Evolutionary conservation across 2,113 vertebrate species (phyloP).

Genomic region (Chelonoidis abingdonii): DNA sequence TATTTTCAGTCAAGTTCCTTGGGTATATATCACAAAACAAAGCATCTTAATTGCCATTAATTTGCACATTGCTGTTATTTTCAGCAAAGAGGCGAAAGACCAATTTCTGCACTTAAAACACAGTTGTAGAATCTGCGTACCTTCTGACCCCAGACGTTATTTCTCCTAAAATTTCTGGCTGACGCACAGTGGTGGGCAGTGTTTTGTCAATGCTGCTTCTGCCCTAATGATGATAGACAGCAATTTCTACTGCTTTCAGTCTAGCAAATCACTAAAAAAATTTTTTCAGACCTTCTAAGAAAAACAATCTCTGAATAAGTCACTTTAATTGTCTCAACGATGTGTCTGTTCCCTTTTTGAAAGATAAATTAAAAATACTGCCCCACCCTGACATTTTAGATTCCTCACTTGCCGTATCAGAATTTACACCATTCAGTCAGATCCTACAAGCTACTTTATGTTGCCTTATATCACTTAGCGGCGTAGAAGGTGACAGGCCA

Average conservation of each 20-base stretch:
- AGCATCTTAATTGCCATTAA: neutral
- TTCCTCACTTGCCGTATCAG: neutral
- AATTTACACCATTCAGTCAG: neutral
- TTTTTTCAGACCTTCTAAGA: neutral
- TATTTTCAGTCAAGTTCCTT: neutral
- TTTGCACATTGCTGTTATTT: neutral
- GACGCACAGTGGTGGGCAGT: neutral
- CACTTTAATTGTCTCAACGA: neutral
- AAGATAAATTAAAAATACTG: neutral
- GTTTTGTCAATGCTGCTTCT: neutral
- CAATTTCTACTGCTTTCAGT: conserved; percentile 1
- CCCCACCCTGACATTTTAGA: neutral
- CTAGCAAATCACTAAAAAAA: neutral
- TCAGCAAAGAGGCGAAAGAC: neutral
- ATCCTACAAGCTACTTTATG: neutral
- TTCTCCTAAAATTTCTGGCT: neutral
- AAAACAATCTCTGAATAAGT: neutral
- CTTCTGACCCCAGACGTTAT: neutral
- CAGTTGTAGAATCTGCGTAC: neutral
- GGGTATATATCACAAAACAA: neutral
- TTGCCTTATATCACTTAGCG: neutral
- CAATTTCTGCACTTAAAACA: neutral
- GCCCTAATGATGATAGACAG: neutral
- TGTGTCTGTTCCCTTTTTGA: neutral
- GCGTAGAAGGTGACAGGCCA: neutral